Conservation (phyloP, 2,888 invertebrate genomes). For the Apotomis betuletana region DNA sequence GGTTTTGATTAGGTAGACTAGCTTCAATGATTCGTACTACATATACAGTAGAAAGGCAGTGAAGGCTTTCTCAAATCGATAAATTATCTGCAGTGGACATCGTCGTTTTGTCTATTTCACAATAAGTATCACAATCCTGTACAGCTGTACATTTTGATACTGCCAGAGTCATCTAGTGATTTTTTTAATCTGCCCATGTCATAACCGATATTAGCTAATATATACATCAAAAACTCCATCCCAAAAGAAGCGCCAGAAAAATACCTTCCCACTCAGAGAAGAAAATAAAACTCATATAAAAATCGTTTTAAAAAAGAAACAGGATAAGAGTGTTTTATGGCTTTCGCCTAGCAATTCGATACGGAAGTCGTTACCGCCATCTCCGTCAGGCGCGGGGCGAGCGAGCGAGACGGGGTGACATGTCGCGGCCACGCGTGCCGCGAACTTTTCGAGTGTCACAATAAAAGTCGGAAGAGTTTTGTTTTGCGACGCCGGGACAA, state of each 20-base stretch:
- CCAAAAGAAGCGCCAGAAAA: background rate
- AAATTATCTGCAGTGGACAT: too few relatives aligned
- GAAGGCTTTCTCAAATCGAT: too few relatives aligned
- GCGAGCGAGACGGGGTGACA: constrained; percentile 19
- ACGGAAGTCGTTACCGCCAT: constrained; percentile 30
- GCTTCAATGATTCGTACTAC: too few relatives aligned
- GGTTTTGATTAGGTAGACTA: too few relatives aligned
- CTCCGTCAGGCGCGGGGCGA: constrained; percentile 10
- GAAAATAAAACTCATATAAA: constrained; percentile 9
- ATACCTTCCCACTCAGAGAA: background rate
- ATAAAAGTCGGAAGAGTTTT: constrained; percentile 25
- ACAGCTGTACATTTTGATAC: too few relatives aligned
- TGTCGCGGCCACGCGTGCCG: background rate
- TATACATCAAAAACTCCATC: too few relatives aligned
- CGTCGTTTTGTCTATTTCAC: too few relatives aligned
- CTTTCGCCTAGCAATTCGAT: constrained; percentile 30
- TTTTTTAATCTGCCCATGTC: too few relatives aligned
- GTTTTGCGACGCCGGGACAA: constrained; percentile 7
- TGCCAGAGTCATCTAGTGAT: too few relatives aligned
- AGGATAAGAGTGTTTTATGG: constrained; percentile 24
- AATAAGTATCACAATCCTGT: too few relatives aligned
- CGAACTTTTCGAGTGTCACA: constrained; percentile 23
- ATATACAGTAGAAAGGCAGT: too few relatives aligned
- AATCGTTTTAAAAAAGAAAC: constrained; percentile 20
- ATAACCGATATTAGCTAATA: too few relatives aligned